These are phyloP conservation scores for Petaurus breviceps DNA, from an alignment of 2,113 vertebrate genomes.

Conservation along the genomic window DNA sequence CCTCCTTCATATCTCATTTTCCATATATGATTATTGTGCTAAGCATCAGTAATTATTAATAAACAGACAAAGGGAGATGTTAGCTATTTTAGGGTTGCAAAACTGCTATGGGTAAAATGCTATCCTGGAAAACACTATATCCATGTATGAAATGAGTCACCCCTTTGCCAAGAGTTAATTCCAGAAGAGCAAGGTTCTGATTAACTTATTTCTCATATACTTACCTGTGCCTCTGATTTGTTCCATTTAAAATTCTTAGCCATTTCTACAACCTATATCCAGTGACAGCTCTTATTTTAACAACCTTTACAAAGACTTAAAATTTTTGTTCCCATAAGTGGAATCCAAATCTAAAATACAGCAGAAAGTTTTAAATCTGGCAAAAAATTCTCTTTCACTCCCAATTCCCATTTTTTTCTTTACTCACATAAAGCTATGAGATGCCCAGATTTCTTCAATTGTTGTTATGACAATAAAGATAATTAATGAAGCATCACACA, in stretches of 20 bases:
- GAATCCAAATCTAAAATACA: not conserved
- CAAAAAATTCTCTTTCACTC: not conserved
- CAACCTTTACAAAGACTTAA: not conserved
- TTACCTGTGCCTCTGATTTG: not conserved
- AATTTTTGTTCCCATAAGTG: not conserved
- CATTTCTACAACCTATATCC: not conserved
- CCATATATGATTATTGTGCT: not conserved
- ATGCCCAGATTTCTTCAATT: not conserved
- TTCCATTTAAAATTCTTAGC: not conserved
- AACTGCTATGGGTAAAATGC: not conserved
- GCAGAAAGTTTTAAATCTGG: not conserved
- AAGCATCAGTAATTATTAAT: not conserved
- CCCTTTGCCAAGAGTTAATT: not conserved
- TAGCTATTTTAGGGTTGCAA: not conserved
- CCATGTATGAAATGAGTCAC: not conserved
- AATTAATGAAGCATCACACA: not conserved
- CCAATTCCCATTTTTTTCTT: not conserved
- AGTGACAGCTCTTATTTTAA: not conserved
- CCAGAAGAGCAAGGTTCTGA: not conserved
- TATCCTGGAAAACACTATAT: not conserved
- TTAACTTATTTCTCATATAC: not conserved
- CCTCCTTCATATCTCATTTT: not conserved
- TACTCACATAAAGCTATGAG: not conserved
- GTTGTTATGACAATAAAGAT: not conserved
- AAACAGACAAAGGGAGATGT: not conserved